These are phyloP conservation scores for Drosophila kohkoa DNA, from an alignment of 1,140 invertebrate species.

Conservation along the genomic window DNA sequence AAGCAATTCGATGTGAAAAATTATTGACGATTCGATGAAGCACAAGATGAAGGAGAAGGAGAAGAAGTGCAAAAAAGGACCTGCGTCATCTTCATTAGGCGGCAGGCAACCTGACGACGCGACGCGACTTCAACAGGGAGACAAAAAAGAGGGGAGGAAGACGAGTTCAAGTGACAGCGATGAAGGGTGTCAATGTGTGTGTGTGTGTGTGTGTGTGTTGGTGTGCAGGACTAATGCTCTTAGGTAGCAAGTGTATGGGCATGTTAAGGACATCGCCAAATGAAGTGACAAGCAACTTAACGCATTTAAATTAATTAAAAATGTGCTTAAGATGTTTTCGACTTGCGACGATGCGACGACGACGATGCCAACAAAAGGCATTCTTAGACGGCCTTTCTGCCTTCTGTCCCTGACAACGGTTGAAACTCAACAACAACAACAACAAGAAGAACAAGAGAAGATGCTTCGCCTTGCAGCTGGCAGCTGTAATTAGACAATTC, in stretches of 20 bases:
- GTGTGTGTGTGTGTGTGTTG: not conserved
- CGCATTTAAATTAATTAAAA: conserved; percentile 83
- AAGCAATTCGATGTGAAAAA: conserved; percentile 26
- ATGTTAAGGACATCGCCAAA: conserved; percentile 71
- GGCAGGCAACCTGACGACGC: conserved; percentile 30
- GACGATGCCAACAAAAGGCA: conserved; percentile 62
- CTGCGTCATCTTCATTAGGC: conserved; percentile 33
- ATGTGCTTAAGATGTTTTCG: conserved; percentile 83
- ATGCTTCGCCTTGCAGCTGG: conserved; percentile 61
- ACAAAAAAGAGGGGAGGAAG: not conserved
- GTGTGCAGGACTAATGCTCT: not conserved
- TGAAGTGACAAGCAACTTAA: conserved; percentile 83
- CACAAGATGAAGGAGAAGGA: no score
- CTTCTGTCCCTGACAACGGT: conserved; percentile 49
- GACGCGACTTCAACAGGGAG: not conserved
- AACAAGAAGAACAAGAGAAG: conserved; percentile 20
- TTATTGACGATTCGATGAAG: conserved; percentile 15
- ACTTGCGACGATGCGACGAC: conserved; percentile 46
- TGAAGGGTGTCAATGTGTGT: not conserved
- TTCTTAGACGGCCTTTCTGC: conserved; percentile 18
- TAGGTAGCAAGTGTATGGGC: conserved; percentile 23
- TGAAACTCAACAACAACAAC: conserved; percentile 15
- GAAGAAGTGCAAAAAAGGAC: not conserved
- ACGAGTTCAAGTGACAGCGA: conserved; percentile 25
- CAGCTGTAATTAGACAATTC: conserved; percentile 83